A percentile compares a stretch with the other conserved stretches of the same genome.
Conservation (phyloP, 2,888 invertebrate species). For the Meloe dianella region DNA sequence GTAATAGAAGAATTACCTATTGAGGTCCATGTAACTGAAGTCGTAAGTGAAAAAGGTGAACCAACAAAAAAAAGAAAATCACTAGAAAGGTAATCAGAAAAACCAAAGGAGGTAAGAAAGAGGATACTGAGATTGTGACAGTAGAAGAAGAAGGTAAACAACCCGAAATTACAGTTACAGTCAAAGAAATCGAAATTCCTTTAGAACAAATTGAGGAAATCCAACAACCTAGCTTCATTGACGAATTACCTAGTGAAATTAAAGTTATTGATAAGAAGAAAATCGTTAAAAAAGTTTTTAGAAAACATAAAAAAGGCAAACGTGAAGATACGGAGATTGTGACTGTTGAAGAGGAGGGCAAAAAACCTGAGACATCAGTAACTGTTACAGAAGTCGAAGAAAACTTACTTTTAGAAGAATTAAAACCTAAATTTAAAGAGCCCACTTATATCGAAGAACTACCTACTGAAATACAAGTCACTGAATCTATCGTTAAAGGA, state of each 20-base stretch:
- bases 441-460: slow-evolving; percentile 35
- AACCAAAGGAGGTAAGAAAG: slow-evolving; percentile 55
- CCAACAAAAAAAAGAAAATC: slow-evolving; percentile 43
- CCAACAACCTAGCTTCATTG: slow-evolving; percentile 51
- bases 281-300: slow-evolving; percentile 50
- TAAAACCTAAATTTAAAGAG: slow-evolving; percentile 33
- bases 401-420: slow-evolving; percentile 16
- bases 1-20: slow-evolving; percentile 44
- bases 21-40: slow-evolving; percentile 35
- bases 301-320: slow-evolving; percentile 54
- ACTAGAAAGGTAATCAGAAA: slow-evolving; percentile 53
- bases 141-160: slow-evolving; percentile 50
- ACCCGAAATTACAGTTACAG: slow-evolving; percentile 52
- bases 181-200: slow-evolving; percentile 34
- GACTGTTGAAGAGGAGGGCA: slow-evolving; percentile 51
- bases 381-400: slow-evolving; percentile 34
- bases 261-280: slow-evolving; percentile 41
- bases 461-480: slow-evolving; percentile 48
- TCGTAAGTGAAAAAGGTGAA: slow-evolving; percentile 41
- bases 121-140: slow-evolving; percentile 59
- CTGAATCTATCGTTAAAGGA: slow-evolving; percentile 37
- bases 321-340: slow-evolving; percentile 60
- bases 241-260: slow-evolving; percentile 46
- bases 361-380: slow-evolving; percentile 51
- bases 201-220: slow-evolving; percentile 54